These are phyloP conservation scores for Synanceia verrucosa DNA, from an alignment of 2,797 vertebrate species.

Conservation along the genomic window DNA sequence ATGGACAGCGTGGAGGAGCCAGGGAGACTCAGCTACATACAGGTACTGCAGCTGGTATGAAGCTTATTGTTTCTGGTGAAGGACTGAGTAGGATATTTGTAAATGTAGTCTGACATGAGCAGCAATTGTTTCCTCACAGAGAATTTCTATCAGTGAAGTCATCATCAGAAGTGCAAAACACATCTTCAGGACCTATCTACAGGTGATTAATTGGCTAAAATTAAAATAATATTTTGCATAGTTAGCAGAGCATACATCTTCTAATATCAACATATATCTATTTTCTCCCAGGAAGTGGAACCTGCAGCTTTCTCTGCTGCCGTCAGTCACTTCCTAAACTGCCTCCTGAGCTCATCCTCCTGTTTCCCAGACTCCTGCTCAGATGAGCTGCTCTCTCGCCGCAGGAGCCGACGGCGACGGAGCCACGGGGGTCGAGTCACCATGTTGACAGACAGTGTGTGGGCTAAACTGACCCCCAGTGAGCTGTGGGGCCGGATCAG, in stretches of 20 bases:
- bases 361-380: slow-evolving; percentile 82
- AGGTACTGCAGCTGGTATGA: slow-evolving; percentile 73
- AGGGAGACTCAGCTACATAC: slow-evolving; percentile 87
- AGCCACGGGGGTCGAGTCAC: slow-evolving; percentile 84
- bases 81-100: not conserved
- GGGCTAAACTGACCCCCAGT: slow-evolving; percentile 88
- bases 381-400: slow-evolving; percentile 89
- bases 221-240: not conserved
- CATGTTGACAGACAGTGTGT: slow-evolving; percentile 78
- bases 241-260: not conserved
- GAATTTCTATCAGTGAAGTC: slow-evolving; percentile 90
- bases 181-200: slow-evolving; percentile 93
- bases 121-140: slow-evolving; percentile 78
- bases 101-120: not conserved
- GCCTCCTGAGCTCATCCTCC: slow-evolving; percentile 92
- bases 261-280: not conserved
- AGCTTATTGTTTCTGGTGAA: not conserved
- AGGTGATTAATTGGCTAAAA: slow-evolving; percentile 77
- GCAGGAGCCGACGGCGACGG: slow-evolving; percentile 88
- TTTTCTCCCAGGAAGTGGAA: slow-evolving; percentile 87
- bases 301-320: slow-evolving; percentile 92
- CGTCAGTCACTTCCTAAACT: slow-evolving; percentile 97
- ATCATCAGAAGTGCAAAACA: slow-evolving; percentile 95
- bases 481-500: slow-evolving; percentile 92
- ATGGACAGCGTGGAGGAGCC: slow-evolving; percentile 82